A percentile compares a stretch with the other conserved stretches of the same genome.
phyloP scores from a whole-genome alignment of 2,888 invertebrate species.

The Scaptodrosophila latifasciaeformis region DNA sequence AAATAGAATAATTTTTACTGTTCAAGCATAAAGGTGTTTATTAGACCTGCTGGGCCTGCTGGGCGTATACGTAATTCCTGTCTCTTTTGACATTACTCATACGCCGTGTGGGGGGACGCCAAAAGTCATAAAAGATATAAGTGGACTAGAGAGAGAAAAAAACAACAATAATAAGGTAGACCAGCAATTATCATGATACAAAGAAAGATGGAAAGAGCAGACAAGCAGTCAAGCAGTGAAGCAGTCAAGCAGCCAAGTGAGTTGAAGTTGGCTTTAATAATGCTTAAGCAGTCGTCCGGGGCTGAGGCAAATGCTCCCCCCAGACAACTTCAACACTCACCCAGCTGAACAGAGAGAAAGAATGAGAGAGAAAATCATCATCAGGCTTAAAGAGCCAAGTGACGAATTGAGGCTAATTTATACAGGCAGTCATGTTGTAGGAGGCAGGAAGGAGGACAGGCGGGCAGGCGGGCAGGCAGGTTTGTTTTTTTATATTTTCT shows the following conservation, averaged over 20 bases:
- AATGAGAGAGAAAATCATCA: constrained; percentile 25
- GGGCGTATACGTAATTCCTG: constrained; percentile 64
- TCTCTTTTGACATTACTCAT: not conserved
- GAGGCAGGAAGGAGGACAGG: too few species aligned
- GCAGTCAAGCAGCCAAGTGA: constrained; percentile 60
- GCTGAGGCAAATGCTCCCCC: too few species aligned
- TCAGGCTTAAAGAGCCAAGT: constrained; percentile 39
- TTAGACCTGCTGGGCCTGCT: constrained; percentile 49
- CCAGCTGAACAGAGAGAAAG: too few species aligned
- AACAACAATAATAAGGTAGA: not conserved
- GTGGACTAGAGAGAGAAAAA: constrained; percentile 41
- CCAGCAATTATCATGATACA: not conserved
- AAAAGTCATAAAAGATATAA: constrained; percentile 69
- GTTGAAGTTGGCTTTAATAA: constrained; percentile 60
- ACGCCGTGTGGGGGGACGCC: constrained; percentile 44
- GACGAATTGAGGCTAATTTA: constrained; percentile 63
- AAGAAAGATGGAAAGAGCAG: constrained; percentile 23
- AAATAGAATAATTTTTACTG: not conserved
- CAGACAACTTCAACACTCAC: constrained; percentile 6
- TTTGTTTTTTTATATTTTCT: too few species aligned
- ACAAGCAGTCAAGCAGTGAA: too few species aligned
- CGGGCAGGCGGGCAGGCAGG: too few species aligned
- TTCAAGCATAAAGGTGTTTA: constrained; percentile 56
- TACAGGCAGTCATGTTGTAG: constrained; percentile 13
- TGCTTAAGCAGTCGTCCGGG: constrained; percentile 44